Conservation (phyloP, 2,888 invertebrate genomes). For the Pachycephus smyrnensis region DNA sequence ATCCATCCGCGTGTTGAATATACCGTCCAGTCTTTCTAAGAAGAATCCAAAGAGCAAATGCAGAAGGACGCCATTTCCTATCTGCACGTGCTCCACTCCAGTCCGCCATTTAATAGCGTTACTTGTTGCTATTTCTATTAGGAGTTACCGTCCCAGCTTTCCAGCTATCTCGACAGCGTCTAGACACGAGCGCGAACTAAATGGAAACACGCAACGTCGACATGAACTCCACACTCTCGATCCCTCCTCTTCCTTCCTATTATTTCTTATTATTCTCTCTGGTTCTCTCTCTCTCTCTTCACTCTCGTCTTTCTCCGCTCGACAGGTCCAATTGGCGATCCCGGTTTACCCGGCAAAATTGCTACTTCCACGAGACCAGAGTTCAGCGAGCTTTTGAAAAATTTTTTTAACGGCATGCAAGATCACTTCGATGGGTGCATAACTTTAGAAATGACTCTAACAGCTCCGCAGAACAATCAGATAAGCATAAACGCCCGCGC, state of each 20-base stretch:
- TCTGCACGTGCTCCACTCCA: constrained; percentile 17
- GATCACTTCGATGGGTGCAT: constrained; percentile 1
- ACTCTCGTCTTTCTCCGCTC: too few species aligned
- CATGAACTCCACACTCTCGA: constrained; percentile 8
- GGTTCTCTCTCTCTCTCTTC: too few species aligned
- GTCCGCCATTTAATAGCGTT: constrained; percentile 19
- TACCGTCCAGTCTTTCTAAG: neutral
- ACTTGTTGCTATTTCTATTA: constrained; percentile 24
- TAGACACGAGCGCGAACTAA: constrained; percentile 19
- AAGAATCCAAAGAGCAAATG: neutral
- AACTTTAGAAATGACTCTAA: constrained; percentile 3
- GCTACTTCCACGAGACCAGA: too few species aligned
- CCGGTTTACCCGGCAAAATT: too few species aligned
- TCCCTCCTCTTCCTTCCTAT: too few species aligned
- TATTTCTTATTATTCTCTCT: too few species aligned
- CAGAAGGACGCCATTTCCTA: constrained; percentile 4
- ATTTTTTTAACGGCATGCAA: too few species aligned
- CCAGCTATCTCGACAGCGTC: constrained; percentile 21
- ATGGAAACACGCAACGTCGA: constrained; percentile 21
- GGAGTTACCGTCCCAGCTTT: constrained; percentile 21
- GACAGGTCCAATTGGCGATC: too few species aligned
- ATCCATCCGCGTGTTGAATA: neutral
- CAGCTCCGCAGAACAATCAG: constrained; percentile 37
- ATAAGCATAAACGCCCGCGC: constrained; percentile 41
- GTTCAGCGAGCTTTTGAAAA: too few species aligned